Evolutionary conservation across 1,140 invertebrate genomes (phyloP).

Genomic region (Micrasema minimum): DNA sequence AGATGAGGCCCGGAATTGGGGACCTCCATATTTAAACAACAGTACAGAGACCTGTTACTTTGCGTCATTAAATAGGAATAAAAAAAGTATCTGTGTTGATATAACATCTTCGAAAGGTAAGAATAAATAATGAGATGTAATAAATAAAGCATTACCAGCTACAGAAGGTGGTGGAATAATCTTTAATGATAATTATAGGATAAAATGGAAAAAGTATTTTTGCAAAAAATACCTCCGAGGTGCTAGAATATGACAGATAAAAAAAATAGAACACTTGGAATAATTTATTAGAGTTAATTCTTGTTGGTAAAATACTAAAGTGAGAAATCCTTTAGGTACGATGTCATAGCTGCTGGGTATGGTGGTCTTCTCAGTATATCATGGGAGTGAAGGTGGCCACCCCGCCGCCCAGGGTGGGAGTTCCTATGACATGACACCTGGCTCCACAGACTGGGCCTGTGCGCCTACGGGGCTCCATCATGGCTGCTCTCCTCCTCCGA

Average conservation of each 20-base stretch:
- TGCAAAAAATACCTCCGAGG: too few relatives aligned
- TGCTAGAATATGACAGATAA: too few relatives aligned
- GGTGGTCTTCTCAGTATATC: slow-evolving; percentile 93
- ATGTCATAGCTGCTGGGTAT: slow-evolving; percentile 93
- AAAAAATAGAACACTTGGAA: background rate
- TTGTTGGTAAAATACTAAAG: slow-evolving; percentile 78
- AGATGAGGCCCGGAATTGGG: slow-evolving; percentile 93
- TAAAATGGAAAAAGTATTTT: too few relatives aligned
- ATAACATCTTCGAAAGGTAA: slow-evolving; percentile 74
- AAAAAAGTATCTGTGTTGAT: slow-evolving; percentile 93
- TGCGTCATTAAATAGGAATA: slow-evolving; percentile 91
- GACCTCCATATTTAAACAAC: slow-evolving; percentile 85
- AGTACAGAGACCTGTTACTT: slow-evolving; percentile 87
- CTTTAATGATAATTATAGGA: too few relatives aligned
- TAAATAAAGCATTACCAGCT: too few relatives aligned
- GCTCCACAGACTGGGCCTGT: slow-evolving; percentile 93
- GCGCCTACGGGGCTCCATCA: slow-evolving; percentile 96
- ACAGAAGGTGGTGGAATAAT: too few relatives aligned
- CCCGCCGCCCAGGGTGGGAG: slow-evolving; percentile 94
- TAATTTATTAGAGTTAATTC: slow-evolving; percentile 73
- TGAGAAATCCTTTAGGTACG: slow-evolving; percentile 78
- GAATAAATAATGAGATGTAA: too few relatives aligned
- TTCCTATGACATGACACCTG: slow-evolving; percentile 93
- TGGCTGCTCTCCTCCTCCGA: slow-evolving; percentile 88
- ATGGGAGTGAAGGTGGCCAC: slow-evolving; percentile 81